These are phyloP conservation scores for Amia ocellicauda DNA, from an alignment of 2,113 vertebrate species.

Conservation along the genomic window DNA sequence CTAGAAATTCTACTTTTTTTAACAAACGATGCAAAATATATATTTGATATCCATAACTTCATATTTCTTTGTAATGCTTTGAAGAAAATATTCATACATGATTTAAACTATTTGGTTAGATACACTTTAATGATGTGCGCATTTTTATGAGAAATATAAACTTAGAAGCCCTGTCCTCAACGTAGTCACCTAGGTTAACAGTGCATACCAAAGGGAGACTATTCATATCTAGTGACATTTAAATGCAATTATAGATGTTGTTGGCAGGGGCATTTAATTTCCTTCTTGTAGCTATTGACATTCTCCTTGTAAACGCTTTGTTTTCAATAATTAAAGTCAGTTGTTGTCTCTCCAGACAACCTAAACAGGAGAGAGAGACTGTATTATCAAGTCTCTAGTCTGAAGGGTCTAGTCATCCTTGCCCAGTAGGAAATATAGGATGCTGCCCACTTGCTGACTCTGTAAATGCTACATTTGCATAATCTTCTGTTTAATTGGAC, in stretches of 20 bases:
- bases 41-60: no score
- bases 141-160: no score
- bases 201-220: conserved; percentile 10
- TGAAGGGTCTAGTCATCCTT: conserved; percentile 41
- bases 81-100: no score
- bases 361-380: not conserved
- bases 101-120: no score
- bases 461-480: conserved; percentile 77
- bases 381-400: conserved; percentile 27
- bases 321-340: conserved; percentile 47
- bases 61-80: no score
- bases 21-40: no score
- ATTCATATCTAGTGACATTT: conserved; percentile 30
- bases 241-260: conserved; percentile 21
- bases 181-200: no score
- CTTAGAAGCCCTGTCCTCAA: no score
- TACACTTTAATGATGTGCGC: no score
- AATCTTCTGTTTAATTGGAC: conserved; percentile 71
- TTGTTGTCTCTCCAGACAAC: not conserved
- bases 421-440: conserved; percentile 31
- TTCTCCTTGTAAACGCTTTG: conserved; percentile 33
- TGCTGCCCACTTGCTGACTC: conserved; percentile 67
- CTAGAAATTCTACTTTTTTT: no score
- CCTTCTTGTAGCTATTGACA: conserved; percentile 42
- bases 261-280: conserved; percentile 26